These are phyloP conservation scores for Syngnathus acus DNA, from an alignment of 2,797 vertebrate genomes.

Conservation along the genomic window DNA sequence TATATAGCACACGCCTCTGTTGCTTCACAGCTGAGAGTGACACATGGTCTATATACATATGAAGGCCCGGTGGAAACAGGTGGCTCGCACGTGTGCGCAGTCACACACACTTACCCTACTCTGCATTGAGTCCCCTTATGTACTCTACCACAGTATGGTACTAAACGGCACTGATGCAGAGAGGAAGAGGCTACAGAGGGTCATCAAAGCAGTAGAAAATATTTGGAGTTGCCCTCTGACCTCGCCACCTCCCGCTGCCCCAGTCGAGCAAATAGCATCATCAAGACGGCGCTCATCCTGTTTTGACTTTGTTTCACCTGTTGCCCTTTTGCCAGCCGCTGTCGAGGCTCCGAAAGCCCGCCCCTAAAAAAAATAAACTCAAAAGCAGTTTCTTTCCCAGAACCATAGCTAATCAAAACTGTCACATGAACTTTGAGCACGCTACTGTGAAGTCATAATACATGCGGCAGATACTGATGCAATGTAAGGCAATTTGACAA, in stretches of 20 bases:
- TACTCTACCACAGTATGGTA: background rate
- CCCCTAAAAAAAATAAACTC: background rate
- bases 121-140: too few species aligned
- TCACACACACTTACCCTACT: background rate
- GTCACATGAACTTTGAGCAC: background rate
- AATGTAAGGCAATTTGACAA: background rate
- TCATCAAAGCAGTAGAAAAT: background rate
- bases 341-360: background rate
- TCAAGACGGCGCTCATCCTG: background rate
- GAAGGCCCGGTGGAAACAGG: slow-evolving; percentile 38
- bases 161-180: background rate
- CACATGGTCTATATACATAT: slow-evolving; percentile 45
- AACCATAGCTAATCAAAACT: background rate
- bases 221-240: background rate
- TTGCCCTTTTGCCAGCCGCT: background rate
- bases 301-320: background rate
- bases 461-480: background rate
- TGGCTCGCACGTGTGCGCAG: slow-evolving; percentile 23
- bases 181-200: too few species aligned
- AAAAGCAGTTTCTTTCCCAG: background rate
- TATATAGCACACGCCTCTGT: slow-evolving; percentile 42
- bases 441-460: background rate
- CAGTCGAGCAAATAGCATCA: background rate
- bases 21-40: slow-evolving; percentile 45
- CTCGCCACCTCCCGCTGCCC: background rate